Conservation (phyloP, 2,797 vertebrate genomes). For the Poeciliopsis paucimaculata region DNA sequence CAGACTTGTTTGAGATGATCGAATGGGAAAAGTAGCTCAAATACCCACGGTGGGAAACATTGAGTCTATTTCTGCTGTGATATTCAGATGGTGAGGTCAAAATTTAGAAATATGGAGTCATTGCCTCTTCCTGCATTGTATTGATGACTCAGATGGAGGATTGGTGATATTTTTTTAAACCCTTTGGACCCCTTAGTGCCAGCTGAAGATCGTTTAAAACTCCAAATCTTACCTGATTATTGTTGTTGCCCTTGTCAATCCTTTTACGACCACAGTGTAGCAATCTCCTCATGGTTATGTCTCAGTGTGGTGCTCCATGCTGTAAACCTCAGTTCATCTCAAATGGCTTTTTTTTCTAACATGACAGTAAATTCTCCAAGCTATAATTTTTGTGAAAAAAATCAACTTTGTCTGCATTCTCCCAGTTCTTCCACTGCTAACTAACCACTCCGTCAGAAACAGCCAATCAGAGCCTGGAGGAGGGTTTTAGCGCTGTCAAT, state of each 20-base stretch:
- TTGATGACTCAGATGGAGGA: neutral
- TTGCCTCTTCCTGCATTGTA: neutral
- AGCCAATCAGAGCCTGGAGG: too few species aligned
- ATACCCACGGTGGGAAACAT: neutral
- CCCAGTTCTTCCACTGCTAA: too few species aligned
- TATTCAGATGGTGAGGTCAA: neutral
- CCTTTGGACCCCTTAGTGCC: neutral
- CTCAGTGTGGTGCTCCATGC: neutral
- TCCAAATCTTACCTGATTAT: neutral
- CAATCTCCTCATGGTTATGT: neutral
- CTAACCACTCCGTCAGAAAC: too few species aligned
- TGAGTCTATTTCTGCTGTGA: neutral
- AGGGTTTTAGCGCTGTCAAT: too few species aligned
- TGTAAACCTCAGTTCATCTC: too few species aligned
- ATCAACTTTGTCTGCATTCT: too few species aligned
- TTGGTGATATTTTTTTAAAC: neutral
- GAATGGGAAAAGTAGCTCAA: neutral
- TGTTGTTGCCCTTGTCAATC: neutral
- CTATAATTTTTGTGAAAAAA: neutral
- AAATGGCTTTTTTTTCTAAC: neutral
- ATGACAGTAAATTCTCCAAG: neutral
- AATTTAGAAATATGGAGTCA: neutral
- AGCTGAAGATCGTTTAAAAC: neutral
- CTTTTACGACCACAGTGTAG: neutral
- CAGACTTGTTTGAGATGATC: neutral